Evolutionary conservation across 2,113 vertebrate genomes (phyloP).

Genomic region (Macquaria ambigua): DNA sequence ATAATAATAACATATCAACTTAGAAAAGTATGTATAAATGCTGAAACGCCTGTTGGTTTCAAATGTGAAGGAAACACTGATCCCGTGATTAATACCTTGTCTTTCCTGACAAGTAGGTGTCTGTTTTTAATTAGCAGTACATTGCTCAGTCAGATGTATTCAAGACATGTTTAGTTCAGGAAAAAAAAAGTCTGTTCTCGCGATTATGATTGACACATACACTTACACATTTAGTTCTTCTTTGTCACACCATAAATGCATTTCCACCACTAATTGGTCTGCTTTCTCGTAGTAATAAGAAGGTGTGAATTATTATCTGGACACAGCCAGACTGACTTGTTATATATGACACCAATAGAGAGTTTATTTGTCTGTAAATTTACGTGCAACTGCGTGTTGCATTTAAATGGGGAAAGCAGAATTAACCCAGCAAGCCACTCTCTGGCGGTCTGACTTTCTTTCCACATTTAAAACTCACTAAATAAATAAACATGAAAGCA

Average conservation of each 20-base stretch:
- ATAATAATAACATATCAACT: background rate
- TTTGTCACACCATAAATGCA: conserved; percentile 22
- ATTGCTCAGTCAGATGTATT: conserved; percentile 19
- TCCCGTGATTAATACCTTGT: conserved; percentile 24
- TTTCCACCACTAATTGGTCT: conserved; percentile 35
- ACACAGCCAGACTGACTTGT: conserved; percentile 14
- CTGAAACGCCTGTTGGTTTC: background rate
- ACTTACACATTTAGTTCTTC: conserved; percentile 25
- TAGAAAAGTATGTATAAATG: background rate
- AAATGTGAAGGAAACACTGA: conserved; percentile 15
- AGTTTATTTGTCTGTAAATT: conserved; percentile 5
- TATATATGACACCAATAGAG: background rate
- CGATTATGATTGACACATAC: conserved; percentile 35
- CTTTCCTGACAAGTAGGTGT: conserved; percentile 33
- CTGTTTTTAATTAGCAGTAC: conserved; percentile 37
- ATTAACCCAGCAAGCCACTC: background rate
- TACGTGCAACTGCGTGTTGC: background rate
- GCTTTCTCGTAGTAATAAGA: conserved; percentile 12
- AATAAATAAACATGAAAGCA: conserved; percentile 31
- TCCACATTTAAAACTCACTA: background rate
- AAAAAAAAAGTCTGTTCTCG: background rate
- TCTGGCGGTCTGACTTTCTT: background rate
- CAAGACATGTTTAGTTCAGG: conserved; percentile 25
- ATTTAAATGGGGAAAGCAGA: background rate
- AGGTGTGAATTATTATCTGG: conserved; percentile 31